A percentile compares a stretch with the other conserved stretches of the same genome.
Conservation (phyloP, 2,888 invertebrate genomes). For the Tetheella fluctuosa region DNA sequence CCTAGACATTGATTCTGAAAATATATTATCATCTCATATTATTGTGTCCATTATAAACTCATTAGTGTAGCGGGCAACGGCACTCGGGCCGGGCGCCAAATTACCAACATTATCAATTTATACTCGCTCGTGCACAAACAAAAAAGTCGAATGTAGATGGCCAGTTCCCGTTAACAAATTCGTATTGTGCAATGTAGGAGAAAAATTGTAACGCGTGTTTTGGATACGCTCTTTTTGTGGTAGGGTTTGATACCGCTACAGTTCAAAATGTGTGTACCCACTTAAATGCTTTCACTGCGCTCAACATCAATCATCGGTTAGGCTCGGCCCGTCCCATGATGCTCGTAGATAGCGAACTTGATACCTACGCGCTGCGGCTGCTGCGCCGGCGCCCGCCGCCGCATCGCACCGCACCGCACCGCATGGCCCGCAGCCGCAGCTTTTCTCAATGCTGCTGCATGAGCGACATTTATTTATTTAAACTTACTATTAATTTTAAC, state of each 20-base stretch:
- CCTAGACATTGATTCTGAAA: conserved; percentile 81
- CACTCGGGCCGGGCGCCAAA: conserved; percentile 79
- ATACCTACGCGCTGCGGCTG: no score
- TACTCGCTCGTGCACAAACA: conserved; percentile 79
- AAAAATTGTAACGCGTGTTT: conserved; percentile 81
- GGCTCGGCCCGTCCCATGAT: conserved; percentile 15
- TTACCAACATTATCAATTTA: conserved; percentile 84
- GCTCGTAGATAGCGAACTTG: background rate
- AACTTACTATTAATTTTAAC: no score
- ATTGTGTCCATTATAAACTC: conserved; percentile 82
- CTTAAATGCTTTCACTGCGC: conserved; percentile 75
- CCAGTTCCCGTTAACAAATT: conserved; percentile 82
- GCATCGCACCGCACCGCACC: no score
- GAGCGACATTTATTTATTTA: no score
- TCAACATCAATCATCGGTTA: conserved; percentile 66
- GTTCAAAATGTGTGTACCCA: conserved; percentile 60
- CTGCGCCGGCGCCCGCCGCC: no score
- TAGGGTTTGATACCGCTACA: conserved; percentile 75
- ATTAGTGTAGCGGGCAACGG: conserved; percentile 83
- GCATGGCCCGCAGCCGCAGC: no score
- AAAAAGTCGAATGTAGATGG: conserved; percentile 81
- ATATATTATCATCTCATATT: conserved; percentile 79
- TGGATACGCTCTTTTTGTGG: conserved; percentile 68
- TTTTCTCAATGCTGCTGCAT: no score
- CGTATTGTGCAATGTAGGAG: conserved; percentile 83